Evolutionary conservation across 2,888 invertebrate genomes (phyloP), one percentile per base, ranked within the genome.

Genomic region (Ernsta delagoae): DNA sequence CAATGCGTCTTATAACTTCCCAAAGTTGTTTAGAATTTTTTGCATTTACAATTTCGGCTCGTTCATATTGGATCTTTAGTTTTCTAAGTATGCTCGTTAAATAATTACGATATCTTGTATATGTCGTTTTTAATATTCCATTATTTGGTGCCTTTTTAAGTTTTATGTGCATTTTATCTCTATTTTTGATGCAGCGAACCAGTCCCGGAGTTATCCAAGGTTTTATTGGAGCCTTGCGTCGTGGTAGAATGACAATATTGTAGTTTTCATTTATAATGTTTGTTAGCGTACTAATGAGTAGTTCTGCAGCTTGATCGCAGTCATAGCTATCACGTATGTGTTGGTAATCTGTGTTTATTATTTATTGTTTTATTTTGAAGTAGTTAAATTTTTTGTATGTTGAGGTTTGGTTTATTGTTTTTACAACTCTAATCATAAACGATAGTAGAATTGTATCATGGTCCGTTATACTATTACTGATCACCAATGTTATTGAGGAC

Each of bases 401-500:
- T 4, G 3, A n/a, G n/a, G 11, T 11, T 45, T 4, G 11, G n/a
- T 45, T 45, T 4, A 4, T 45, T 45, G n/a, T 45, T 4, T n/a
- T 45, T 5, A 45, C n/a, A 11, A 6, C 11, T 5, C n/a, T 45
- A 45, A 45, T n/a, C n/a, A 45, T 45, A 45, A 45, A n/a, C 3
- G 45, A 45, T 1, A 45, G 5, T n/a, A 45, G 39, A 16, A 65
- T 50, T n/a, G 57, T 16, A 5, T 48, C 45, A 24, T 65, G 59
- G 12, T 64, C 65, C 3, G 65, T 59, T 6, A 59, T 48, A 36
- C 48, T 45, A 12, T 65, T 56, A 45, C 56, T 43, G 8, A 64
- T 34, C 9, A 65, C 57, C 34, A 65, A 6, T 0, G 56, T 53
- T 8, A 8, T 24, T 11, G 53, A 53, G 7, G 24, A 9, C 8